Evolutionary conservation across 1,140 invertebrate species (phyloP), one percentile per base, ranked within the genome.

Genomic region (Acromyrmex heyeri): DNA sequence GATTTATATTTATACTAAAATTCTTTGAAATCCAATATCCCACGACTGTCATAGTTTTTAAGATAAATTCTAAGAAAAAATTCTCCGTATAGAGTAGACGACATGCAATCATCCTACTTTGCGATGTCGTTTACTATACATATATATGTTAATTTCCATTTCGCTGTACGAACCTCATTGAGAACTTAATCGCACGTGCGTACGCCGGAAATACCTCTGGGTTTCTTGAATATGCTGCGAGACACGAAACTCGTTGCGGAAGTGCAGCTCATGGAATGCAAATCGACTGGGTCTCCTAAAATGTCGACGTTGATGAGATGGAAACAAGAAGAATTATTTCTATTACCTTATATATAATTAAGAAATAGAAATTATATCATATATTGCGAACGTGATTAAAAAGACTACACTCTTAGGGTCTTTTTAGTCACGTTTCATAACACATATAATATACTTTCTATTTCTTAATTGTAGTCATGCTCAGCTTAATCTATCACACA

Each of bases 121-220:
- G 24, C 21, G 24, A 59, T 77, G 59, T 24, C 64, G 21, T 24
- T 16, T 27, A 14, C 48, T 21, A 50, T 55, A 18, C 27, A 65
- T 75, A 73, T 85, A 70, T 53, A 70, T 53, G 64, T 81, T 55
- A 57, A 50, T 89, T 87, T 91, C 59, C 85, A 59, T 78, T 89
- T 86, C 67, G 44, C 30, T 62, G 67, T 81, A 61, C 55, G 86
- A 59, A 85, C 53, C 70, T 87, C 81, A 81, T 86, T 87, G 89
- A 86, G 90, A 88, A 85, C 73, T 83, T 86, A 85, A 61, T 85
- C 75, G 77, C n/a, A 57, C 61, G 77, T 90, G 75, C 72, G 18
- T 44, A 77, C 30, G 87, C 88, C 90, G 89, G 90, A 91, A 91
- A 85, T 82, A 85, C 75, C 79, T 78, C n/a, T 53, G 65, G 53